Percentiles rank a stretch among this genome's conserved stretches.
phyloP scores from a whole-genome alignment of 2,113 vertebrate species.

The Sarotherodon lohbergeri region DNA sequence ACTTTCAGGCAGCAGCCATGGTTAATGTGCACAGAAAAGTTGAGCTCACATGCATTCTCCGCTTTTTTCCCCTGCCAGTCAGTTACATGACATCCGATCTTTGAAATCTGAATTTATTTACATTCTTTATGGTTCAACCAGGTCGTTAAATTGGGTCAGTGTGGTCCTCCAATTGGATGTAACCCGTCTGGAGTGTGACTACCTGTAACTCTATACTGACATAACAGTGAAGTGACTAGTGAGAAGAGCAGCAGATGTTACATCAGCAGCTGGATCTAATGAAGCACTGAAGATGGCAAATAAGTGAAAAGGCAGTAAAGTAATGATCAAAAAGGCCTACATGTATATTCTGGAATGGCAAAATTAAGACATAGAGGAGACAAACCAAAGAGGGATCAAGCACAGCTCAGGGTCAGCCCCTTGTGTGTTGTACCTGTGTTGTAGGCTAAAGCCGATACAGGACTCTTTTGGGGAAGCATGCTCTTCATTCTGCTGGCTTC shows the following conservation, averaged over 20 bases:
- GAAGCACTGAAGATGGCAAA: background rate
- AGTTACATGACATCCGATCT: background rate
- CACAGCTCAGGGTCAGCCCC: background rate
- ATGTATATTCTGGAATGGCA: background rate
- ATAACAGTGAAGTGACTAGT: background rate
- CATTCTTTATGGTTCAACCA: background rate
- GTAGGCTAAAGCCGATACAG: slow-evolving; percentile 70
- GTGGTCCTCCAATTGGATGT: background rate
- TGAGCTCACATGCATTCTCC: background rate
- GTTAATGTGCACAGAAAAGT: fast-evolving
- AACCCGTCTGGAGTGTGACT: background rate
- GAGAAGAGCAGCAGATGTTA: background rate
- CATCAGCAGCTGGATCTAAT: background rate
- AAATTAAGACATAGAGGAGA: background rate
- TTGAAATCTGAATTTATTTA: background rate
- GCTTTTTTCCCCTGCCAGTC: fast-evolving
- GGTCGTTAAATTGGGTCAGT: background rate
- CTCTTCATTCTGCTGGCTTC: slow-evolving; percentile 78
- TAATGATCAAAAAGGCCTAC: background rate
- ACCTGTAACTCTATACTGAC: background rate
- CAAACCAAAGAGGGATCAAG: background rate
- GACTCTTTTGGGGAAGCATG: slow-evolving; percentile 76
- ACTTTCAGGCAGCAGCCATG: background rate
- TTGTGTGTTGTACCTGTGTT: slow-evolving; percentile 64
- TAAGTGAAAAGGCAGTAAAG: background rate